Base-by-base conservation (phyloP, 1,140 invertebrate genomes). In the Lordiphosa collinella region DNA sequence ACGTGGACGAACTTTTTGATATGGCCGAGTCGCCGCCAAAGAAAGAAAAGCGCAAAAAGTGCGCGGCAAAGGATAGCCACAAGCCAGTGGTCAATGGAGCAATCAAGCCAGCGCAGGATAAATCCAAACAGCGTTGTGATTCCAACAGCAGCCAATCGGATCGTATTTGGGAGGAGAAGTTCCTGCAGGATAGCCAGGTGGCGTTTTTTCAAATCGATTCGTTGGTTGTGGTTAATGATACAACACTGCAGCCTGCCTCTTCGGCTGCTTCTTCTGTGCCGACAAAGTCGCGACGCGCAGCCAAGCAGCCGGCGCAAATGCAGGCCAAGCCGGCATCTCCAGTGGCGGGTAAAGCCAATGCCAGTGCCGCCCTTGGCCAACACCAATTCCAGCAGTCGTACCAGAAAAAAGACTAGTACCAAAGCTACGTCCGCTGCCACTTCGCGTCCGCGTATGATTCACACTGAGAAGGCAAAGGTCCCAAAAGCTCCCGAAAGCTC, bases 401-500 rank as follows among this genome's bases (percentile, higher is more conserved):
- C 44, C 52, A 14, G 57, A 9, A 76, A 63, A 36, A 82, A 56
- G 48, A 2, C 67, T 1, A 13, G 14, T 5, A 22, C 12, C 49
- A 52, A 59, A 34, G 31, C 44, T 4, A 4, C 48, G 2, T 34
- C 57, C 6, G 34, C 36, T n/a, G 49, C 29, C 12, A 36, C 36
- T 5, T 51, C 64, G 2, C 88, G 93, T 35, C 93, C 93, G 0
- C 92, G 93, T 66, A 94, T 94, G 93, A 94, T 94, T 59, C 93
- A 94, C 64, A 94, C 93, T 0, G 92, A 93, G 78, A 93, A 93
- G 68, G 91, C 91, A 1, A 88, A 91, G 46, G 90, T 92, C 2
- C 88, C 91, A 0, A 36, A 13, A 14, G 2, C 90, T 91, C 2
- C 90, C 80, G 11, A 91, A 91, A 58, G 90, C 90, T 14, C 22